Evolutionary conservation across 2,797 vertebrate species (phyloP).

Genomic region (Salarias fasciatus): DNA sequence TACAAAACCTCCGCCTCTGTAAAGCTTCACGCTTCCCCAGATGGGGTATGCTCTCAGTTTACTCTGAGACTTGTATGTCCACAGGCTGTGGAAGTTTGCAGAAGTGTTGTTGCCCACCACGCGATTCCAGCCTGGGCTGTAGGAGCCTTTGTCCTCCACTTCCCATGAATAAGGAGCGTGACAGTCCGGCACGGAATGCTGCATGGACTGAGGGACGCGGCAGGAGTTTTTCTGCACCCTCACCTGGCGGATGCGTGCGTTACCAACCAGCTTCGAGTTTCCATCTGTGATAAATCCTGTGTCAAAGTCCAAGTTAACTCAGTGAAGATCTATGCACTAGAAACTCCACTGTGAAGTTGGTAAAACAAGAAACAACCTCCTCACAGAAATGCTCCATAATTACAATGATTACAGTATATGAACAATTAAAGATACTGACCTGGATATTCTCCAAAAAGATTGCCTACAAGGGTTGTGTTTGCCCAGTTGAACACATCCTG

Average conservation of each 20-base stretch:
- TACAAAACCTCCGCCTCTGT: constrained; percentile 92
- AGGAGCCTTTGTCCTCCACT: constrained; percentile 86
- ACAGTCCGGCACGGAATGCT: constrained; percentile 76
- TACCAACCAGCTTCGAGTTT: constrained; percentile 93
- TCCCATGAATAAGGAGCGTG: constrained; percentile 87
- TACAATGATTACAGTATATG: background rate
- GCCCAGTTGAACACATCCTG: constrained; percentile 91
- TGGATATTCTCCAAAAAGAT: constrained; percentile 87
- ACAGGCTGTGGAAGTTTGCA: constrained; percentile 69
- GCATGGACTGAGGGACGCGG: constrained; percentile 75
- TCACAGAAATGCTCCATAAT: too few species aligned
- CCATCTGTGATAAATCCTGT: constrained; percentile 96
- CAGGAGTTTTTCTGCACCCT: constrained; percentile 88
- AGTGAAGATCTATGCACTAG: too few species aligned
- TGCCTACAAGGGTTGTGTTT: constrained; percentile 88
- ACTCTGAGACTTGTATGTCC: constrained; percentile 90
- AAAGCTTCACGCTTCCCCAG: constrained; percentile 89
- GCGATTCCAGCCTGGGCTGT: constrained; percentile 86
- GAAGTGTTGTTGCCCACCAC: constrained; percentile 63
- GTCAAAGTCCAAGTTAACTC: too few species aligned
- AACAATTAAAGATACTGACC: constrained; percentile 73
- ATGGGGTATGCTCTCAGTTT: constrained; percentile 81
- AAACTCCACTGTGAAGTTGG: background rate
- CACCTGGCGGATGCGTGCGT: constrained; percentile 91
- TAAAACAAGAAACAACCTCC: background rate